Conservation (phyloP, 2,797 vertebrate species). For the Phrynocephalus guinanensis region DNA sequence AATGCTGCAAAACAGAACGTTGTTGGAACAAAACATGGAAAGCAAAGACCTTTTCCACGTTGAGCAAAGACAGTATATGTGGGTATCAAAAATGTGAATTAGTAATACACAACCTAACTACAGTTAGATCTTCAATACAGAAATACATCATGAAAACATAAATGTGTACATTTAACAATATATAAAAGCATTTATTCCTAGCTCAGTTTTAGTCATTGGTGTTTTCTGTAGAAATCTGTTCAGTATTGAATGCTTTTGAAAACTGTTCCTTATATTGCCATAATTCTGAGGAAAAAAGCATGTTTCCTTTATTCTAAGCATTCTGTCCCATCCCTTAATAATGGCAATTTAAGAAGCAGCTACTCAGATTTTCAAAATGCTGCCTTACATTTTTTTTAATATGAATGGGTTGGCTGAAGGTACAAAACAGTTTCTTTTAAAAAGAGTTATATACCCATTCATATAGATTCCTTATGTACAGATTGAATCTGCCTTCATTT, state of each 20-base stretch:
- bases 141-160: constrained; percentile 19
- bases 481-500: background rate
- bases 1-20: constrained; percentile 95
- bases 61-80: constrained; percentile 98
- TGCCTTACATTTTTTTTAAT: background rate
- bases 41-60: constrained; percentile 99
- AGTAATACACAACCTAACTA: constrained; percentile 13
- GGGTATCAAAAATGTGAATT: constrained; percentile 70
- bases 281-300: background rate
- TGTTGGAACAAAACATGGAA: constrained; percentile 98
- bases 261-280: background rate
- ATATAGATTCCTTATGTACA: background rate
- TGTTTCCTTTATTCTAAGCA: background rate
- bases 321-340: background rate
- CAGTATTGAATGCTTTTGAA: constrained; percentile 5
- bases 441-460: background rate
- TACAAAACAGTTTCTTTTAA: background rate
- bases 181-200: background rate
- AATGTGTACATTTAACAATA: background rate
- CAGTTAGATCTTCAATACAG: background rate
- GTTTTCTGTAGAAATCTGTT: background rate
- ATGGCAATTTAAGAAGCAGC: background rate
- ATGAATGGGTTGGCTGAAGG: background rate
- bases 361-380: background rate
- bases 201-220: background rate